These are phyloP conservation scores for Drosophila pruinosa DNA, from an alignment of 1,140 invertebrate genomes.

Conservation along the genomic window DNA sequence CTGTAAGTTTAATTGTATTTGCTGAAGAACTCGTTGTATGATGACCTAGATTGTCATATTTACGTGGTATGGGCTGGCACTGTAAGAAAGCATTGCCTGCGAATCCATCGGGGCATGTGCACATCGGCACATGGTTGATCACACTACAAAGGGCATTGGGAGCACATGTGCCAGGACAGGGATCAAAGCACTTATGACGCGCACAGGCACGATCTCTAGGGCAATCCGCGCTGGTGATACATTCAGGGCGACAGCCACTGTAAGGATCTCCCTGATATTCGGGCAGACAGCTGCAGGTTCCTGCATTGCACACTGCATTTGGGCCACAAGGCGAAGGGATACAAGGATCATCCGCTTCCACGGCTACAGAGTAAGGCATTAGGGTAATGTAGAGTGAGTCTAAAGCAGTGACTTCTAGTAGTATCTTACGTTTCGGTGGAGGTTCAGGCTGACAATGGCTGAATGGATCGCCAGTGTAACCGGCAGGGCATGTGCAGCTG, in stretches of 20 bases:
- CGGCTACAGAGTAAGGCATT: slow-evolving; percentile 69
- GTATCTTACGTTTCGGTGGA: slow-evolving; percentile 78
- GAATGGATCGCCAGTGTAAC: slow-evolving; percentile 89
- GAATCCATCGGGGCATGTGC: slow-evolving; percentile 88
- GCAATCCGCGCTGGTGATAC: slow-evolving; percentile 92
- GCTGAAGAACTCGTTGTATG: not conserved
- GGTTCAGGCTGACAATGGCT: slow-evolving; percentile 84
- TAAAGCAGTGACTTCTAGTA: not conserved
- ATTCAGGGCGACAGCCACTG: slow-evolving; percentile 91
- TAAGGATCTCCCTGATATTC: slow-evolving; percentile 94
- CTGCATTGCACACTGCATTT: slow-evolving; percentile 88
- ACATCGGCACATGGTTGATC: slow-evolving; percentile 90
- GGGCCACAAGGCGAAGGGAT: slow-evolving; percentile 89
- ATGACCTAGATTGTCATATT: slow-evolving; percentile 72
- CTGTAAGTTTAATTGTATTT: slow-evolving; percentile 83
- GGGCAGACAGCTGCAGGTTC: slow-evolving; percentile 89
- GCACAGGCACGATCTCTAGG: slow-evolving; percentile 88
- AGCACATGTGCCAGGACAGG: slow-evolving; percentile 91
- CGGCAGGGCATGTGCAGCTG: slow-evolving; percentile 87
- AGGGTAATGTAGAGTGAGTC: slow-evolving; percentile 36
- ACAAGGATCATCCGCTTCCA: slow-evolving; percentile 84
- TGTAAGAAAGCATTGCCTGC: slow-evolving; percentile 88
- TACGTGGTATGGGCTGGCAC: slow-evolving; percentile 84
- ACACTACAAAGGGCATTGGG: slow-evolving; percentile 90
- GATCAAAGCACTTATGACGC: slow-evolving; percentile 91